A percentile compares a stretch with the other conserved stretches of the same genome.
phyloP scores from a whole-genome alignment of 2,113 vertebrate species.

The Stigmatopora nigra region DNA sequence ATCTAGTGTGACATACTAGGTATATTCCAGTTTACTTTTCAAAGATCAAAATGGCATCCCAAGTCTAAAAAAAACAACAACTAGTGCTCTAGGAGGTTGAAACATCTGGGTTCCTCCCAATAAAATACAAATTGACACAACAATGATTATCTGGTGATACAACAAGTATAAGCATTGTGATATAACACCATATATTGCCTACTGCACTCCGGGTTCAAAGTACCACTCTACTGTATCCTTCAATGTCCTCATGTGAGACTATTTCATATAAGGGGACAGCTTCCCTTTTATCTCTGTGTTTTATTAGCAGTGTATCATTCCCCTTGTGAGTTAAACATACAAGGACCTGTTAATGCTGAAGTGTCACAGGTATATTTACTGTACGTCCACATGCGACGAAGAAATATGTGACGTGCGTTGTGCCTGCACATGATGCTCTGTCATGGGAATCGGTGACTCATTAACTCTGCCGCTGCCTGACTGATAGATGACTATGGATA shows the following conservation, averaged over 20 bases:
- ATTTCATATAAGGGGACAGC: too few species aligned
- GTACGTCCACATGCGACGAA: neutral
- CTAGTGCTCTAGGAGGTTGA: too few species aligned
- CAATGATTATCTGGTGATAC: too few species aligned
- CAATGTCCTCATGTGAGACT: too few species aligned
- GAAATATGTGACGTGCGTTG: neutral
- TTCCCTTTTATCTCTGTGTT: too few species aligned
- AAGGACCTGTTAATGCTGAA: neutral
- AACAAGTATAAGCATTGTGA: too few species aligned
- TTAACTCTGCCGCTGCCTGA: conserved; percentile 29
- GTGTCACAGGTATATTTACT: neutral
- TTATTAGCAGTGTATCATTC: neutral
- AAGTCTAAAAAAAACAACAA: neutral
- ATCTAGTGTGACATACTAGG: neutral
- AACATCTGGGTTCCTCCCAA: too few species aligned
- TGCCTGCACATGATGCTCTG: neutral
- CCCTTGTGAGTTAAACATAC: neutral
- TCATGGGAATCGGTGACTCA: conserved; percentile 28
- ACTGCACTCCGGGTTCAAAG: too few species aligned
- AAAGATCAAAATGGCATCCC: neutral
- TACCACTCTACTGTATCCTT: too few species aligned
- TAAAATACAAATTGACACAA: too few species aligned
- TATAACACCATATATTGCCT: too few species aligned
- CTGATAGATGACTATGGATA: conserved; percentile 37
- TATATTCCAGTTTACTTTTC: neutral